Conservation (phyloP, 2,797 vertebrate species). For the Trachops cirrhosus region DNA sequence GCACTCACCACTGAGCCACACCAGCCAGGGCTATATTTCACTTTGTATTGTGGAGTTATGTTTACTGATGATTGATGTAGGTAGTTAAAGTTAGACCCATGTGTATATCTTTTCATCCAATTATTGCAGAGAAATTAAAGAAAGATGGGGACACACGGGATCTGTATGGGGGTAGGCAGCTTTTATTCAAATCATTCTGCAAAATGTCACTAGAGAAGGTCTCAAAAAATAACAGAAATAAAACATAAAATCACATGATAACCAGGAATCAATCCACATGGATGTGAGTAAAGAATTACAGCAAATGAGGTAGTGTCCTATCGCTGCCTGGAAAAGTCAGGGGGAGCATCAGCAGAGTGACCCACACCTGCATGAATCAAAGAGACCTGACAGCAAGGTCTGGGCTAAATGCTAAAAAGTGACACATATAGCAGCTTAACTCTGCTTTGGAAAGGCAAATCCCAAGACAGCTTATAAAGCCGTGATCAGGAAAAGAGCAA, state of each 20-base stretch:
- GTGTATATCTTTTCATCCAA: not conserved
- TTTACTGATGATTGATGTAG: not conserved
- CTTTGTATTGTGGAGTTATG: not conserved
- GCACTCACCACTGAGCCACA: too few relatives aligned
- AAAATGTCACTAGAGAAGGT: not conserved
- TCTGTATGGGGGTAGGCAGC: not conserved
- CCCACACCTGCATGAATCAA: not conserved
- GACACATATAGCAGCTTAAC: not conserved
- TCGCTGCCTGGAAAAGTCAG: not conserved
- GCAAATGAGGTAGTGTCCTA: not conserved
- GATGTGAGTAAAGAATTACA: not conserved
- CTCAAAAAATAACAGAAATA: slow-evolving; percentile 38
- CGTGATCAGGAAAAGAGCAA: not conserved
- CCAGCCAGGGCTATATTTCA: not conserved
- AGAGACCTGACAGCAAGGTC: not conserved
- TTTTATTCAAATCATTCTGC: not conserved
- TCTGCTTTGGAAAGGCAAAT: not conserved
- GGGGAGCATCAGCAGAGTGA: not conserved
- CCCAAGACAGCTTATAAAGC: not conserved
- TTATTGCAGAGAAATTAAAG: not conserved
- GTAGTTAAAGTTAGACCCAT: not conserved
- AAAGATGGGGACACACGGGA: not conserved
- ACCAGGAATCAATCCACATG: not conserved
- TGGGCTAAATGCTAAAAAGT: not conserved
- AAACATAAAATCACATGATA: not conserved